Base-by-base conservation (phyloP, 2,888 invertebrate genomes). In the Andrena marginata region DNA sequence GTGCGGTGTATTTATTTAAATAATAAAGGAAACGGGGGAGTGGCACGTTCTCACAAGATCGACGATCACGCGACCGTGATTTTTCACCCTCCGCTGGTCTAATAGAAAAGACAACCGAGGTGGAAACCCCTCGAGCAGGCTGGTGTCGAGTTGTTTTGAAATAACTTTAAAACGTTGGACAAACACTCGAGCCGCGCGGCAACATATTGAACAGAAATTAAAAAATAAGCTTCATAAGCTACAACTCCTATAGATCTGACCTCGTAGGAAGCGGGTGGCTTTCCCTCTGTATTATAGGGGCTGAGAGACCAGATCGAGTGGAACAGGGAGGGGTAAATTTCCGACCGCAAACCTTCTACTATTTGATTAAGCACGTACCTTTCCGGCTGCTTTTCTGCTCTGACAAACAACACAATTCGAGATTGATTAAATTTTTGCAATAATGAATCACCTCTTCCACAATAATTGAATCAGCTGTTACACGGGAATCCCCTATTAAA, bases 111-210 rank as follows among this genome's bases (percentile, higher is more conserved):
- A 81, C 79, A 83, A 73, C 65, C 64, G 74, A n/a, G 68, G 68
- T 33, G 29, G n/a, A 49, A 67, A 70, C 56, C 82, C 79, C 77
- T 42, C 51, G 69, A 35, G n/a, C 48, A 35, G 51, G 54, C 8
- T 13, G 67, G 35, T 42, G 48, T 26, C 62, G 74, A 79, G 86
- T 89, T 90, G 90, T 92, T 92, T 91, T 90, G 88, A 92, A 92
- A 90, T 89, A 87, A 90, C 84, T 91, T 90, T 87, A 87, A 92
- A 91, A 88, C 83, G 79, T 87, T 86, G 85, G 84, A 82, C 86
- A 92, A 92, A 92, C 90, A 92, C 88, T 90, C 77, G 74, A 80
- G 54, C 8, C 68, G 42, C 87, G 85, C 80, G 87, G 81, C 85
- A 89, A 85, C 86, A 82, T 86, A 89, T 89, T 85, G 90, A 73